Evolutionary conservation across 2,888 invertebrate species (phyloP), one percentile per base, ranked within the genome.

Genomic region (Nipponacmea schrenckii): DNA sequence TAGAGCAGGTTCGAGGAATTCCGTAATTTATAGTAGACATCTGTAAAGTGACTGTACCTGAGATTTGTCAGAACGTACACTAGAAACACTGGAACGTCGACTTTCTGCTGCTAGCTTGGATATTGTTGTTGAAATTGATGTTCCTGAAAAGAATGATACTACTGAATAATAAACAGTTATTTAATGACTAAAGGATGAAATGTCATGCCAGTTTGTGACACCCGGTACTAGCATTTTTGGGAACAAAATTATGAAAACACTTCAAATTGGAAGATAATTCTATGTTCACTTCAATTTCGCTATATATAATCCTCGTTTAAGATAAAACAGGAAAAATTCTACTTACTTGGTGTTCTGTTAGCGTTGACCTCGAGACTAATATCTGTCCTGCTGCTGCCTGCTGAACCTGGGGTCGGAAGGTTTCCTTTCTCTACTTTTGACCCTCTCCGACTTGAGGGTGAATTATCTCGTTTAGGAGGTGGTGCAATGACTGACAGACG

Each of bases 341-440:
- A 56, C 56, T 56, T 56, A 56, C 56, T 20, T 56, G 56, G 56
- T 56, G 56, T 56, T 56, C 56, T 56, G 56, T 56, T 56, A 24
- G 20, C 24, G 20, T 56, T 69, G 50, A 62, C 73, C 48, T 24
- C 62, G 12, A 62, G 65, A 67, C 82, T 84, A 72, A 82, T 72
- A 74, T 84, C 84, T 12, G 84, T 82, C 24, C 70, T 71, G 68
- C 85, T 84, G 72, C 80, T 80, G 31, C 72, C 75, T 24, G 75
- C 73, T 2, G 83, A 83, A 65, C 79, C 15, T 48, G 27, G 66
- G 31, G 20, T 24, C 17, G 48, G 65, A 39, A 24, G 64, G 70
- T 24, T 56, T 24, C 56, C 56, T 14, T 56, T 56, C 20, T 56
- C 56, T 20, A 56, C 56, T 24, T 56, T 56, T 56, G 56, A 56